A percentile compares a stretch with the other conserved stretches of the same genome.
phyloP scores from a whole-genome alignment of 2,888 invertebrate species.

The Sinhomidia bicolor region DNA sequence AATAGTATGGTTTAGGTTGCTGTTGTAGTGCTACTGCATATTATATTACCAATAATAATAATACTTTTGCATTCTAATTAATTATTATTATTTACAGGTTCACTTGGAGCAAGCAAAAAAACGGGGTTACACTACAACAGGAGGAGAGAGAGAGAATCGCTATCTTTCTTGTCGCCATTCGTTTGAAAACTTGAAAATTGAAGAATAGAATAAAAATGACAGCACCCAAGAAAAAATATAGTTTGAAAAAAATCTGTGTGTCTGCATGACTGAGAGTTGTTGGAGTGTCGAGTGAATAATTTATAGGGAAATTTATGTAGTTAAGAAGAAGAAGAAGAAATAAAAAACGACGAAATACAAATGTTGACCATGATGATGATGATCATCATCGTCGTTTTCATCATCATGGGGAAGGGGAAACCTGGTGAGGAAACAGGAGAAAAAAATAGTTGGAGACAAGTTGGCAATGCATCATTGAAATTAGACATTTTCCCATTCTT shows the following conservation, averaged over 20 bases:
- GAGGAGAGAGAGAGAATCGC: not conserved
- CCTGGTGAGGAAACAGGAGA: not conserved
- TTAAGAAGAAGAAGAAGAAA: not conserved
- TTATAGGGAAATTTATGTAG: not conserved
- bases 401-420: too few relatives aligned
- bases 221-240: not conserved
- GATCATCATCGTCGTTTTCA: not conserved
- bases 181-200: not conserved
- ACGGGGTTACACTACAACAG: not conserved
- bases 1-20: not conserved
- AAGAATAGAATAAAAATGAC: conserved; percentile 28
- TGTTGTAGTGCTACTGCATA: not conserved
- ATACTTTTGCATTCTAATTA: conserved; percentile 19
- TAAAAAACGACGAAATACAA: not conserved
- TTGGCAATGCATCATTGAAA: conserved; percentile 70
- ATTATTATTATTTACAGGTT: conserved; percentile 52
- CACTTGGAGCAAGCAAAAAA: conserved; percentile 20
- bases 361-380: not conserved
- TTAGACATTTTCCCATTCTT: conserved; percentile 66
- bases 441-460: conserved; percentile 47
- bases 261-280: not conserved
- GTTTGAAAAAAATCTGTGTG: too few relatives aligned
- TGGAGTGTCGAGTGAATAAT: conserved; percentile 12
- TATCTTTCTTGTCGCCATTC: not conserved
- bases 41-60: conserved; percentile 37